Evolutionary conservation across 1,140 invertebrate species (phyloP).

Genomic region (Pollicipes pollicipes): DNA sequence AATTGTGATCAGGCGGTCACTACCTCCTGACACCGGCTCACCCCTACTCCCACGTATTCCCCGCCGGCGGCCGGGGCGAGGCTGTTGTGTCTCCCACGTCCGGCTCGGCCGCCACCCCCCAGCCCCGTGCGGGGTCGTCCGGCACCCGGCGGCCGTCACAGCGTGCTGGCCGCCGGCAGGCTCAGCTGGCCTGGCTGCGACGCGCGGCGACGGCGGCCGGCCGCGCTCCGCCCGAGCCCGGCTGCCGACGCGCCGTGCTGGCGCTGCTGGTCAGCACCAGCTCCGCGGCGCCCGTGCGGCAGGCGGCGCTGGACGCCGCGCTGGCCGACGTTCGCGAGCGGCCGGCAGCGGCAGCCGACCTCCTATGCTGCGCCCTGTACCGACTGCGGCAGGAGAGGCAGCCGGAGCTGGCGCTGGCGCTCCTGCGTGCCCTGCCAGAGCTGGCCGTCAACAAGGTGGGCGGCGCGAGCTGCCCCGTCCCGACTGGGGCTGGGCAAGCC

Average conservation of each 20-base stretch:
- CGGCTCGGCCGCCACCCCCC: no score
- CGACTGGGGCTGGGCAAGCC: no score
- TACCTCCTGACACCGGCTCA: no score
- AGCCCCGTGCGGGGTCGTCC: no score
- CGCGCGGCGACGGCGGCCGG: no score
- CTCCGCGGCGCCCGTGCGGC: not conserved
- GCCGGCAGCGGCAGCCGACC: not conserved
- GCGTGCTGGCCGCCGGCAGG: no score
- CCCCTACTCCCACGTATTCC: no score
- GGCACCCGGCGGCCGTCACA: no score
- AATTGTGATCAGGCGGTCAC: no score
- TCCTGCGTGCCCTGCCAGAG: slow-evolving; percentile 33
- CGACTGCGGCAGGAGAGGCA: slow-evolving; percentile 34
- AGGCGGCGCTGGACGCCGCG: not conserved
- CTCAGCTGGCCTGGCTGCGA: not conserved
- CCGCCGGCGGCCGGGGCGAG: no score
- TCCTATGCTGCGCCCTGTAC: slow-evolving; percentile 23
- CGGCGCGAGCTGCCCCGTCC: no score
- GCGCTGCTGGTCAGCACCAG: not conserved
- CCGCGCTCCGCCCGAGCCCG: not conserved
- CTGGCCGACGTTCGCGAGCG: not conserved
- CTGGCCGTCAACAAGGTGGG: slow-evolving; percentile 27
- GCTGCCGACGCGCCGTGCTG: not conserved
- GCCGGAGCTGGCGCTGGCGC: slow-evolving; percentile 30
- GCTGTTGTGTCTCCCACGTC: no score